Evolutionary conservation across 2,888 invertebrate species (phyloP).

Genomic region (Germaria angustata): DNA sequence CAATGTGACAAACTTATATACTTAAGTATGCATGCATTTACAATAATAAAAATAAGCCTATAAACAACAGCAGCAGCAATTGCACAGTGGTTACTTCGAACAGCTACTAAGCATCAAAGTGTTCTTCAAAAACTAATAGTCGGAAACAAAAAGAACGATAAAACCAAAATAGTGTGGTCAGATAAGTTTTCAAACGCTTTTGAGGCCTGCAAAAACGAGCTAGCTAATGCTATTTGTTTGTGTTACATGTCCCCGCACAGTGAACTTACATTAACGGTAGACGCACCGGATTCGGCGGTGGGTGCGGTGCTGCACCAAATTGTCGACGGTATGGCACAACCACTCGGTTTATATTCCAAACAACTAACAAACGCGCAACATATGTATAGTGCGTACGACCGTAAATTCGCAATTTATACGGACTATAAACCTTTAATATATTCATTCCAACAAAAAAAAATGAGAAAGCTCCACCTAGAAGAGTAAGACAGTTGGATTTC

Average conservation of each 20-base stretch:
- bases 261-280: background rate
- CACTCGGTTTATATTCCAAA: constrained; percentile 40
- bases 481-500: constrained; percentile 74
- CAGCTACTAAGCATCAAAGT: constrained; percentile 30
- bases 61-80: no score
- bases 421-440: constrained; percentile 69
- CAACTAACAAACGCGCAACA: background rate
- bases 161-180: background rate
- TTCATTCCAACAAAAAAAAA: constrained; percentile 73
- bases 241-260: background rate
- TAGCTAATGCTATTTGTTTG: background rate
- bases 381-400: constrained; percentile 46
- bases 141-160: constrained; percentile 29
- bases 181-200: background rate
- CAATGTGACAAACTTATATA: no score
- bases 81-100: constrained; percentile 66
- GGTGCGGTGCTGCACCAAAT: constrained; percentile 27
- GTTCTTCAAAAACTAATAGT: background rate
- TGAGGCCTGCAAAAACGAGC: constrained; percentile 7
- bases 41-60: no score
- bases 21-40: no score
- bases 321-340: background rate
- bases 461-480: constrained; percentile 74
- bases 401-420: constrained; percentile 51
- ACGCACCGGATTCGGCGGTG: constrained; percentile 22